Evolutionary conservation across 2,888 invertebrate species (phyloP).

Genomic region (Pollenia griseotomentosa): DNA sequence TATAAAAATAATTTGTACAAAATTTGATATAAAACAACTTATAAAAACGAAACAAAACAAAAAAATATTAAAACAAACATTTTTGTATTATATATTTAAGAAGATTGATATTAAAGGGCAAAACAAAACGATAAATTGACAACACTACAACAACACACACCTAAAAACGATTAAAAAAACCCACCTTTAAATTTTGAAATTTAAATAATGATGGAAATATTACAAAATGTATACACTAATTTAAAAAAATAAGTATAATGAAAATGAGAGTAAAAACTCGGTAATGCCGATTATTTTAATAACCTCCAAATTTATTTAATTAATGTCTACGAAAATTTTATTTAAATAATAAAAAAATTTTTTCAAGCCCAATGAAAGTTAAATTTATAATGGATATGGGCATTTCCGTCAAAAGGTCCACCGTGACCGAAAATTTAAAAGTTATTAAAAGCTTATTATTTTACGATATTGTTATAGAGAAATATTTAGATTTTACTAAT

Average conservation of each 20-base stretch:
- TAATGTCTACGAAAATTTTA: no score
- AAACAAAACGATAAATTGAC: slow-evolving; percentile 19
- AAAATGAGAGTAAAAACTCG: slow-evolving; percentile 11
- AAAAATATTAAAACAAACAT: slow-evolving; percentile 9
- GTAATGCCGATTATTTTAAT: not conserved
- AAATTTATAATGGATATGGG: no score
- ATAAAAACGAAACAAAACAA: slow-evolving; percentile 36
- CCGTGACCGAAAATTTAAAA: no score
- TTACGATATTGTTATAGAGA: no score
- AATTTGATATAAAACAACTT: slow-evolving; percentile 63
- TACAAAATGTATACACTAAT: slow-evolving; percentile 6
- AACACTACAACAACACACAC: slow-evolving; percentile 36
- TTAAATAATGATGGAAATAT: not conserved
- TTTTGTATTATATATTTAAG: slow-evolving; percentile 66
- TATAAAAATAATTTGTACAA: slow-evolving; percentile 62
- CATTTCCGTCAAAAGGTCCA: no score
- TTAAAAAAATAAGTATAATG: not conserved
- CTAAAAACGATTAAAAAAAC: slow-evolving; percentile 31
- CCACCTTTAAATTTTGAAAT: slow-evolving; percentile 54
- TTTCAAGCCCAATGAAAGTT: no score
- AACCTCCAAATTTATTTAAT: not conserved
- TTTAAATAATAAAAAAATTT: slow-evolving; percentile 2
- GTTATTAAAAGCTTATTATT: no score
- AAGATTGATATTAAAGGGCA: slow-evolving; percentile 31
- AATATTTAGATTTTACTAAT: no score